These are phyloP conservation scores for Tenebrio molitor DNA, from an alignment of 1,140 invertebrate genomes.

Conservation along the genomic window DNA sequence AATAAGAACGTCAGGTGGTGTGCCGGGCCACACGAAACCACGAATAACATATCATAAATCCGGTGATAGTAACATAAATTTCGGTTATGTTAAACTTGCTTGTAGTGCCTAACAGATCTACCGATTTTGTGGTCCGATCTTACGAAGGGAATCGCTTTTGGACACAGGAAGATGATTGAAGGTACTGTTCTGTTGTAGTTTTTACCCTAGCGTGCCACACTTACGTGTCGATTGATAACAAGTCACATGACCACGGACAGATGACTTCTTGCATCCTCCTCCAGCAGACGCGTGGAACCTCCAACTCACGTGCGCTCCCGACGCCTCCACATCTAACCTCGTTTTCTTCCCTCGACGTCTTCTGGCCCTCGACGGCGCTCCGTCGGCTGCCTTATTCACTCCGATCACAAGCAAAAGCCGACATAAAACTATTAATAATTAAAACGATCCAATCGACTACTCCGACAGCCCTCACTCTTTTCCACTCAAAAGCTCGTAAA, in stretches of 20 bases:
- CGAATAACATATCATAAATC: conserved; percentile 49
- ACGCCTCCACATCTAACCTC: conserved; percentile 29
- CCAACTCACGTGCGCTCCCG: conserved; percentile 21
- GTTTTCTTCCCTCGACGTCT: not conserved
- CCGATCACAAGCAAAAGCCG: not conserved
- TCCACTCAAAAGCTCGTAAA: conserved; percentile 25
- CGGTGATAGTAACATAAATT: conserved; percentile 39
- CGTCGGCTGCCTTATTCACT: too few relatives aligned
- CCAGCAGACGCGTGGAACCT: not conserved
- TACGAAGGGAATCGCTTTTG: conserved; percentile 38
- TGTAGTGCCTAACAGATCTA: conserved; percentile 44
- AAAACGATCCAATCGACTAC: not conserved
- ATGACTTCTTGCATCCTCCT: conserved; percentile 26
- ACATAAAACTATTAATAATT: conserved; percentile 16
- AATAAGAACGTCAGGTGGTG: conserved; percentile 45
- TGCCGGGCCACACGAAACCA: conserved; percentile 42
- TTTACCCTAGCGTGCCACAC: conserved; percentile 31
- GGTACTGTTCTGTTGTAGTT: conserved; percentile 22
- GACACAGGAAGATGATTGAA: conserved; percentile 41
- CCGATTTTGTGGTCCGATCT: conserved; percentile 41
- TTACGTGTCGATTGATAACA: conserved; percentile 27
- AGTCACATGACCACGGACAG: conserved; percentile 8
- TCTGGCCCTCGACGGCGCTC: too few relatives aligned
- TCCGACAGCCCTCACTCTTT: conserved; percentile 3
- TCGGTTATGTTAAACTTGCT: conserved; percentile 41